phyloP scores from a whole-genome alignment of 1,140 invertebrate genomes.

The Oscheius sp. region DNA sequence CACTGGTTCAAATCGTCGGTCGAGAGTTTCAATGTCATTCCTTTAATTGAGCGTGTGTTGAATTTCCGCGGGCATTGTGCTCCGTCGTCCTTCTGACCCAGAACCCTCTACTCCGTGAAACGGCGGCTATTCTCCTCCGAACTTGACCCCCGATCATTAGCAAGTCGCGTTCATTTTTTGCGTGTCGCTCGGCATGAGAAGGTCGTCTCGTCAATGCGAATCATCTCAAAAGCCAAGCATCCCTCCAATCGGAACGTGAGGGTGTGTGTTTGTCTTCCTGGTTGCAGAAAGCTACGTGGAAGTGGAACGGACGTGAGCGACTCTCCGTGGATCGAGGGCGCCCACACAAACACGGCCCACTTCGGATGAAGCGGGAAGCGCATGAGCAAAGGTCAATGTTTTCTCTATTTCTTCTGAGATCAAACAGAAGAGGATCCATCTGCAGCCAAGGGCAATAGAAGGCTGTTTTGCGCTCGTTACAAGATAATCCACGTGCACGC shows the following conservation, averaged over 20 bases:
- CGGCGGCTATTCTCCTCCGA: neutral
- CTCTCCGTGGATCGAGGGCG: no score
- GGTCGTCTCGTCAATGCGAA: neutral
- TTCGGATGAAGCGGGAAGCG: neutral
- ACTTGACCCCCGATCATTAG: conserved; percentile 3
- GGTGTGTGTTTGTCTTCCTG: neutral
- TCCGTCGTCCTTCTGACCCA: no score
- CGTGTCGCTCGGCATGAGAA: neutral
- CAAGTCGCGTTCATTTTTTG: neutral
- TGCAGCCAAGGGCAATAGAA: neutral
- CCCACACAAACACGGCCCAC: neutral
- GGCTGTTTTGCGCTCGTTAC: no score
- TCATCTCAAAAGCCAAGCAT: neutral
- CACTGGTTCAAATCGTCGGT: no score
- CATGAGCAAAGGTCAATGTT: no score
- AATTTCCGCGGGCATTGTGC: no score
- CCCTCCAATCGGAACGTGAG: neutral
- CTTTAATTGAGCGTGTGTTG: no score
- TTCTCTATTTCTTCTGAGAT: neutral
- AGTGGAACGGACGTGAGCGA: neutral
- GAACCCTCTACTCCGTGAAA: neutral
- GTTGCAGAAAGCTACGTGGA: neutral
- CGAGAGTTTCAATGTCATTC: no score
- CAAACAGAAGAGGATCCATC: neutral
- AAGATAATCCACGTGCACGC: no score